Evolutionary conservation across 2,888 invertebrate species (phyloP).

Genomic region (Phasia obesa): DNA sequence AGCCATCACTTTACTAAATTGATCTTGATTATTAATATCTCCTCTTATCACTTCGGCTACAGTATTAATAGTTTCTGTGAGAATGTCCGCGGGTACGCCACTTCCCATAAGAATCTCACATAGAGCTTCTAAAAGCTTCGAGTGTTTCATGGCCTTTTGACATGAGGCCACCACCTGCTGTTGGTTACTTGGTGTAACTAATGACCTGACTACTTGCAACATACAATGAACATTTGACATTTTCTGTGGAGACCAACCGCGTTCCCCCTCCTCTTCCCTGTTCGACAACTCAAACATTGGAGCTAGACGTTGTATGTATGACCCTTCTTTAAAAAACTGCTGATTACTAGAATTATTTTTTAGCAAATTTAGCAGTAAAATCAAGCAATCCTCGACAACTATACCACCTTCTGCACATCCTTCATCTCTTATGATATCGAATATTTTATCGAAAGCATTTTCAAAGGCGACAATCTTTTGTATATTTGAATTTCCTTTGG

Average conservation of each 20-base stretch:
- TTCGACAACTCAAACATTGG: constrained; percentile 93
- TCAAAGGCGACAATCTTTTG: constrained; percentile 99
- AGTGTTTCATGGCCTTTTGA: constrained; percentile 94
- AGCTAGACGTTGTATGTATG: constrained; percentile 94
- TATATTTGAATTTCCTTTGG: constrained; percentile 94
- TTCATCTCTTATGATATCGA: constrained; percentile 95
- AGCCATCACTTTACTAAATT: constrained; percentile 93
- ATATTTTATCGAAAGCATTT: constrained; percentile 97
- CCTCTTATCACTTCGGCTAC: constrained; percentile 96
- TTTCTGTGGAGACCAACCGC: constrained; percentile 96
- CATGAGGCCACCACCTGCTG: constrained; percentile 91
- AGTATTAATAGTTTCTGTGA: constrained; percentile 97
- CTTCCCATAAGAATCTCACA: constrained; percentile 97
- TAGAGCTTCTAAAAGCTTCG: constrained; percentile 90
- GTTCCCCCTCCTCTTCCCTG: constrained; percentile 85
- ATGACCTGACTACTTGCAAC: constrained; percentile 93
- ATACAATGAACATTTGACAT: constrained; percentile 96
- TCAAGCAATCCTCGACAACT: constrained; percentile 98
- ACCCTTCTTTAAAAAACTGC: constrained; percentile 99
- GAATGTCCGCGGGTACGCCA: constrained; percentile 97
- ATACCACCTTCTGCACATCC: constrained; percentile 97
- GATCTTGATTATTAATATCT: constrained; percentile 94
- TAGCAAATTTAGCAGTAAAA: constrained; percentile 95
- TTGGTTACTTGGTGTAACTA: constrained; percentile 97
- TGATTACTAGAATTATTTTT: constrained; percentile 98